Evolutionary conservation across 2,113 vertebrate species (phyloP), one percentile per base, ranked within the genome.

Genomic region (Anolis sagrei): DNA sequence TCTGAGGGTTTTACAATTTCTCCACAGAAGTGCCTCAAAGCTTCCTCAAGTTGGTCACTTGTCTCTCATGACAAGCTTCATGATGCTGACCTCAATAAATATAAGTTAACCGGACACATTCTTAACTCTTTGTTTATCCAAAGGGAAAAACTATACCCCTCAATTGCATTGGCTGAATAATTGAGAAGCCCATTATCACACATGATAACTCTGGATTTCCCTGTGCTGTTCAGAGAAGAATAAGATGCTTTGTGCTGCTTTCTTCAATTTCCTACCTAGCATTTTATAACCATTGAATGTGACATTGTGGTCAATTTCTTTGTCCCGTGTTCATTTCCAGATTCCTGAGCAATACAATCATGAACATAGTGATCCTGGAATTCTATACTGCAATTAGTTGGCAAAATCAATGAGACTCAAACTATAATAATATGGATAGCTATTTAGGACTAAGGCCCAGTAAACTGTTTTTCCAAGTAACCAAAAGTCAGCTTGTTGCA

Each of bases 141-240:
- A 5, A 4, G 39, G 39, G 39, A 5, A 44, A 44, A 5, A 44
- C 39, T 44, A 44, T 44, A 44, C 39, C 39, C 39, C 39, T 44
- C 39, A 44, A 5, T 44, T 5, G 5, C 39, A 44, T 44, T 44
- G 39, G 5, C 39, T 5, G 39, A 5, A 44, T 44, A 44, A 44
- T 44, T 2, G 39, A 44, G 39, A 44, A 44, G 39, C 39, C 5
- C 39, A 44, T 44, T 86, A 70, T 93, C 93, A 93, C 86, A 92
- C 90, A 95, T 44, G 39, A 92, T 90, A 89, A 86, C 88, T 94
- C 85, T 90, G 90, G 92, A 88, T 82, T 93, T 90, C 79, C 84
- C 81, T 68, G 77, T 89, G 78, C 93, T 88, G 94, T 90, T 91
- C 75, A 87, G 83, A 86, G 89, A 83, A 70, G 88, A 93, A 89